These are phyloP conservation scores for Siniperca obscura DNA, from an alignment of 2,797 vertebrate genomes.

Conservation along the genomic window DNA sequence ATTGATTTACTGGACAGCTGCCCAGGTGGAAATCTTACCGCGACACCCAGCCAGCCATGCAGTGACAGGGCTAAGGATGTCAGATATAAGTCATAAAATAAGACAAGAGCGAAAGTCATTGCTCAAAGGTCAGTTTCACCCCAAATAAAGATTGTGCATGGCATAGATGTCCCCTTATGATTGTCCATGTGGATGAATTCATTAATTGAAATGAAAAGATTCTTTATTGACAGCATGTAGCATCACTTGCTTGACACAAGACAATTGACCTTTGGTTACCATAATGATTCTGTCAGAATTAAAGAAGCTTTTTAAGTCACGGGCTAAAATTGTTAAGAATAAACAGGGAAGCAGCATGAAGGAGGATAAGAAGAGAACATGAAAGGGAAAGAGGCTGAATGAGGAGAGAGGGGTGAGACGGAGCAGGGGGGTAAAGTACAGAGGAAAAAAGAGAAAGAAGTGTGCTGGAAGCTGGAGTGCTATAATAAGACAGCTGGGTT, in stretches of 20 bases:
- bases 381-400: constrained; percentile 38
- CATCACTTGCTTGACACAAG: not conserved
- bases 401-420: constrained; percentile 23
- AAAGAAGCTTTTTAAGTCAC: constrained; percentile 19
- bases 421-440: constrained; percentile 22
- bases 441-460: constrained; percentile 47
- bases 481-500: constrained; percentile 78
- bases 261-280: constrained; percentile 9
- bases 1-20: constrained; percentile 72
- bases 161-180: not conserved
- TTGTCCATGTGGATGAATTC: not conserved
- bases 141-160: constrained; percentile 11
- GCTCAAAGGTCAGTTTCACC: constrained; percentile 31
- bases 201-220: constrained; percentile 13
- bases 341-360: constrained; percentile 38
- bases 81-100: constrained; percentile 29
- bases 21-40: constrained; percentile 61
- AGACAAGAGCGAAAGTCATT: constrained; percentile 32
- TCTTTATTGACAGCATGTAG: not conserved
- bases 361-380: constrained; percentile 37
- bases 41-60: constrained; percentile 44
- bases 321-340: constrained; percentile 23
- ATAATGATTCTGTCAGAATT: constrained; percentile 6
- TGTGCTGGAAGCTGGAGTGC: constrained; percentile 52
- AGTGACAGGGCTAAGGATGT: constrained; percentile 45